Conservation (phyloP, 2,888 invertebrate genomes). For the Tillus elongatus region DNA sequence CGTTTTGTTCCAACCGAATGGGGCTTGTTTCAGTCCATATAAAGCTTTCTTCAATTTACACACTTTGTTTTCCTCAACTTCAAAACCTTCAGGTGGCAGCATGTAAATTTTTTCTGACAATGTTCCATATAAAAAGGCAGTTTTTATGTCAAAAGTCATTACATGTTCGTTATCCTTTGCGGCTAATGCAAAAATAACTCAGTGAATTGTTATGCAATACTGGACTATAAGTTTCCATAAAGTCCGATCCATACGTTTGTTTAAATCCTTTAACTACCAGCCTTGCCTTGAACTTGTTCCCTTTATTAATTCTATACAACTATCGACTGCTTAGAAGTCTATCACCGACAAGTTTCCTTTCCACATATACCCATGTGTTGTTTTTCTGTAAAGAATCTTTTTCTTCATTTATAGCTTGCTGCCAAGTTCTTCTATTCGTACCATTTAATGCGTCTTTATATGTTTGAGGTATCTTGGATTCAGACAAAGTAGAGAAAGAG, state of each 20-base stretch:
- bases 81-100: conserved; percentile 19
- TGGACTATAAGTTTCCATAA: conserved; percentile 27
- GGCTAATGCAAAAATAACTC: conserved; percentile 24
- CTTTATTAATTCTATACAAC: too few relatives aligned
- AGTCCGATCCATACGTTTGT: conserved; percentile 24
- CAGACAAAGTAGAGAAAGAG: too few relatives aligned
- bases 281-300: conserved; percentile 28
- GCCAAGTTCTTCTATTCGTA: neutral
- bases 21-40: conserved; percentile 35
- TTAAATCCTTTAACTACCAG: conserved; percentile 28
- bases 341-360: too few relatives aligned
- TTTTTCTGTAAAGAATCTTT: conserved; percentile 27
- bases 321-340: too few relatives aligned
- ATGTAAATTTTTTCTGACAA: conserved; percentile 19
- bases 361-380: conserved; percentile 24
- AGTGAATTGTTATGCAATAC: conserved; percentile 25
- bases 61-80: conserved; percentile 24
- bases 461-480: too few relatives aligned
- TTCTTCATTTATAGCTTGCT: conserved; percentile 19
- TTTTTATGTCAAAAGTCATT: conserved; percentile 26
- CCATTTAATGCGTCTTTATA: neutral
- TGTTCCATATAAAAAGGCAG: conserved; percentile 23
- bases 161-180: conserved; percentile 23
- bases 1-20: conserved; percentile 30
- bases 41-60: conserved; percentile 30